Percentiles rank a stretch among this genome's conserved stretches.
Evolutionary conservation across 1,140 invertebrate species (phyloP).

Genomic region (Zaprionus lachaisei): DNA sequence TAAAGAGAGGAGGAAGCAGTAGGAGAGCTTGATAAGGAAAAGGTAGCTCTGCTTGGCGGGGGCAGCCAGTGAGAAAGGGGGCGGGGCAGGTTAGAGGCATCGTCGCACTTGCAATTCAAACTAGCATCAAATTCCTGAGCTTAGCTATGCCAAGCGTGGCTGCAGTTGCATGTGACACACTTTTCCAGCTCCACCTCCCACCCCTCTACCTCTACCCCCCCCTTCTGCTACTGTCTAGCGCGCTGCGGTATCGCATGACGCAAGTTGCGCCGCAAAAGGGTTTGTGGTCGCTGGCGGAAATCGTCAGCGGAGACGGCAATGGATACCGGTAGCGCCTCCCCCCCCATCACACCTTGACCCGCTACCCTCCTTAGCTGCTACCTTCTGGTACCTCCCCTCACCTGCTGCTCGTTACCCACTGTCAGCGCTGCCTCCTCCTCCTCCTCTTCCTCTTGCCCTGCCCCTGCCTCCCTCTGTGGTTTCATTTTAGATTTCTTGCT

Average conservation of each 20-base stretch:
- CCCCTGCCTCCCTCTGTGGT: background rate
- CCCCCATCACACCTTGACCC: too few species aligned
- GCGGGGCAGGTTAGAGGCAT: background rate
- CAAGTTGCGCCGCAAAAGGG: constrained; percentile 46
- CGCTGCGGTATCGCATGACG: constrained; percentile 66
- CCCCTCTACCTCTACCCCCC: background rate
- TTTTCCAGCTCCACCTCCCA: constrained; percentile 29
- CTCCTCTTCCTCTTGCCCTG: background rate
- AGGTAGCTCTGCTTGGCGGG: background rate
- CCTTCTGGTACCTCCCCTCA: background rate
- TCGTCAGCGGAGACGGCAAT: constrained; percentile 14
- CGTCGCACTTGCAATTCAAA: background rate
- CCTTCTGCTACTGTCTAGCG: background rate
- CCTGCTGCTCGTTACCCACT: background rate
- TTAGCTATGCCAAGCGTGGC: constrained; percentile 50
- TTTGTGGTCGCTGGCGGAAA: constrained; percentile 52
- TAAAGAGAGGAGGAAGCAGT: too few species aligned
- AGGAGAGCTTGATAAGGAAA: too few species aligned
- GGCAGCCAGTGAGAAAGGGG: background rate
- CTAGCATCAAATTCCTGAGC: constrained; percentile 68
- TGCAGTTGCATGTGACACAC: constrained; percentile 81
- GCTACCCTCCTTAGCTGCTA: too few species aligned
- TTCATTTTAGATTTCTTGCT: constrained; percentile 3
- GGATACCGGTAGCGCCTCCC: background rate
- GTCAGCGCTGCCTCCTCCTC: background rate